A percentile compares a stretch with the other conserved stretches of the same genome.
Evolutionary conservation across 2,113 vertebrate genomes (phyloP).

Genomic region (Orientallactaga bullata): DNA sequence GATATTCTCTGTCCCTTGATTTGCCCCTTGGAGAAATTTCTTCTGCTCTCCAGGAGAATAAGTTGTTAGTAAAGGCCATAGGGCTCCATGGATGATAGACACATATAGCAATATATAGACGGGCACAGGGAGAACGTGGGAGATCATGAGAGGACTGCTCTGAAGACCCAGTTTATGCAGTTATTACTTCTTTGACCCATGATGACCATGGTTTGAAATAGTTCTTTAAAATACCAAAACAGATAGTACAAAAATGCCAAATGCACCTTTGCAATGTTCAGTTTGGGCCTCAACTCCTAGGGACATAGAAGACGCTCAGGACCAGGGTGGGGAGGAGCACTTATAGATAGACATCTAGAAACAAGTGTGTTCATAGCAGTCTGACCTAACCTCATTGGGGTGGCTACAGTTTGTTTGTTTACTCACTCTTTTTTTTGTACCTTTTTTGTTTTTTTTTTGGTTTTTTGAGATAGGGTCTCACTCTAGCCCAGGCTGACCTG

Average conservation of each 20-base stretch:
- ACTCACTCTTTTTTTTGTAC: not conserved
- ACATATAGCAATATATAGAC: not conserved
- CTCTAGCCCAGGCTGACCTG: too few relatives aligned
- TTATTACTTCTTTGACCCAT: not conserved
- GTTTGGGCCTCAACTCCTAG: not conserved
- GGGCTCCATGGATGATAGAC: not conserved
- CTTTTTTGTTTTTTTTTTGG: too few relatives aligned
- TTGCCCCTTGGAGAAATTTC: not conserved
- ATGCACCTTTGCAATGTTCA: not conserved
- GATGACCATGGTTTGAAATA: not conserved
- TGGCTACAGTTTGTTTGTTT: not conserved
- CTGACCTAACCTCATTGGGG: not conserved
- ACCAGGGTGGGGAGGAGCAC: not conserved
- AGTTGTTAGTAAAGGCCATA: not conserved
- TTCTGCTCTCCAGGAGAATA: not conserved
- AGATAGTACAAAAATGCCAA: not conserved
- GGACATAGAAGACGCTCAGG: not conserved
- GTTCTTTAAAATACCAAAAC: slow-evolving; percentile 35
- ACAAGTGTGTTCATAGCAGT: not conserved
- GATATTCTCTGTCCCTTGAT: not conserved
- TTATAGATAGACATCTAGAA: not conserved
- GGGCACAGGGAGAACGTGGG: not conserved
- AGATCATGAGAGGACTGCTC: too few relatives aligned
- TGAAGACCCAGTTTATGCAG: not conserved
- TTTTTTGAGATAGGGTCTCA: too few relatives aligned